A percentile compares a stretch with the other conserved stretches of the same genome.
Evolutionary conservation across 2,888 invertebrate species (phyloP).

Genomic region (Cyclophora punctaria): DNA sequence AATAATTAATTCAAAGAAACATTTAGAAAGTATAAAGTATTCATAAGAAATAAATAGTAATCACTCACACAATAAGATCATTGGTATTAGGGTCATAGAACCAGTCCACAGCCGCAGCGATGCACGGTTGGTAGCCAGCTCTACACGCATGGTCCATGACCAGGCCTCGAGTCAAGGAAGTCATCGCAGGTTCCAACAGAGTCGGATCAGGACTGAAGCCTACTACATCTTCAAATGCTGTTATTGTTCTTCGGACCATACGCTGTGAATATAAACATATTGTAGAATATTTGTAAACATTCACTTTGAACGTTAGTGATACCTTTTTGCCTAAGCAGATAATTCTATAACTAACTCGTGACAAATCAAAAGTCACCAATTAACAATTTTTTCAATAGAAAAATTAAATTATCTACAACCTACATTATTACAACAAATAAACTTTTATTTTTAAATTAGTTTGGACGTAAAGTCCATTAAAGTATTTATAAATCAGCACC

Average conservation of each 20-base stretch:
- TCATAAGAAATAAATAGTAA: not conserved
- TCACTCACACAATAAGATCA: constrained; percentile 46
- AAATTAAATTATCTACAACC: too few relatives aligned
- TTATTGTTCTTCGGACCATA: constrained; percentile 50
- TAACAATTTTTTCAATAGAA: too few relatives aligned
- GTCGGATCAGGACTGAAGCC: constrained; percentile 43
- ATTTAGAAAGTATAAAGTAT: not conserved
- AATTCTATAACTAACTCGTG: too few relatives aligned
- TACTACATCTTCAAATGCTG: constrained; percentile 41
- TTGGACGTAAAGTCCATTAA: too few relatives aligned
- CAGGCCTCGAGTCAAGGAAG: constrained; percentile 48
- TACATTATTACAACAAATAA: too few relatives aligned
- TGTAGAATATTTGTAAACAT: too few relatives aligned
- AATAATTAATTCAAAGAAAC: too few relatives aligned
- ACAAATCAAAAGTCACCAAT: too few relatives aligned
- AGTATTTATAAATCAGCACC: too few relatives aligned
- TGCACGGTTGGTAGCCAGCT: constrained; percentile 51
- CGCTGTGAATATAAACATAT: constrained; percentile 31
- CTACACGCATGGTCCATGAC: constrained; percentile 66
- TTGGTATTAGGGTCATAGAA: constrained; percentile 46
- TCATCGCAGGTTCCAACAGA: constrained; percentile 44
- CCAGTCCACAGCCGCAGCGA: constrained; percentile 61
- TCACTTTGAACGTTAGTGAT: too few relatives aligned
- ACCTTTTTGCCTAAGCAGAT: too few relatives aligned
- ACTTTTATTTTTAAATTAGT: too few relatives aligned